A percentile compares a stretch with the other conserved stretches of the same genome.
Conservation (phyloP, 2,797 vertebrate species). For the Remorina albescens region DNA sequence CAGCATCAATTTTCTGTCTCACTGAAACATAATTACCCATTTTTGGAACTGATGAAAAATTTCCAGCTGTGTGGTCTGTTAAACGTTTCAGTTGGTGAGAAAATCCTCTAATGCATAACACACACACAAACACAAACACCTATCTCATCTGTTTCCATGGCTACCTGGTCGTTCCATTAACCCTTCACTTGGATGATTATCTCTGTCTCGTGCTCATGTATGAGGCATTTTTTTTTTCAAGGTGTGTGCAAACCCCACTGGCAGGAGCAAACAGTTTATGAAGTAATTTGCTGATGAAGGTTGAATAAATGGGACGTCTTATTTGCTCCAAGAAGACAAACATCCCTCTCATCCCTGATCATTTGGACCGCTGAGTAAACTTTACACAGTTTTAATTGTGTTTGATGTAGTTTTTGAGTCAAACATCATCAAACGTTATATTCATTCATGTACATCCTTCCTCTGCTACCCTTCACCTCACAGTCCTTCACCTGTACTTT, state of each 20-base stretch:
- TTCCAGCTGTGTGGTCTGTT: neutral
- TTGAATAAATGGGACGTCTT: conserved; percentile 22
- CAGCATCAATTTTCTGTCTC: conserved; percentile 2
- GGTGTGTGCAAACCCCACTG: conserved; percentile 28
- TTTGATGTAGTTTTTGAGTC: conserved; percentile 49
- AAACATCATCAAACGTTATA: conserved; percentile 27
- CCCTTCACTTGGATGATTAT: conserved; percentile 40
- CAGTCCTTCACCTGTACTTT: conserved; percentile 18
- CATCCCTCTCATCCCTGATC: conserved; percentile 28
- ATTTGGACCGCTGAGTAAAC: conserved; percentile 41
- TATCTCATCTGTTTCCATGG: conserved; percentile 57
- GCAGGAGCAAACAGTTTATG: conserved; percentile 52
- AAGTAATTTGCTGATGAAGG: conserved; percentile 39
- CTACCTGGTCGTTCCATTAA: conserved; percentile 53
- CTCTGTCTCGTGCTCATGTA: conserved; percentile 9
- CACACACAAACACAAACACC: conserved; percentile 18
- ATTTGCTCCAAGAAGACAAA: conserved; percentile 41
- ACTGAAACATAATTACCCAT: neutral
- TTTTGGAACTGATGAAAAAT: neutral
- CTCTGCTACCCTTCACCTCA: neutral
- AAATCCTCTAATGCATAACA: neutral
- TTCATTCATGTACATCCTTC: neutral
- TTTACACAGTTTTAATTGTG: conserved; percentile 61
- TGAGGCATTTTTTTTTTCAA: conserved; percentile 29
- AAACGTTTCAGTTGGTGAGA: conserved; percentile 2